Base-by-base conservation (phyloP, 2,113 vertebrate genomes). In the Stigmatopora nigra region DNA sequence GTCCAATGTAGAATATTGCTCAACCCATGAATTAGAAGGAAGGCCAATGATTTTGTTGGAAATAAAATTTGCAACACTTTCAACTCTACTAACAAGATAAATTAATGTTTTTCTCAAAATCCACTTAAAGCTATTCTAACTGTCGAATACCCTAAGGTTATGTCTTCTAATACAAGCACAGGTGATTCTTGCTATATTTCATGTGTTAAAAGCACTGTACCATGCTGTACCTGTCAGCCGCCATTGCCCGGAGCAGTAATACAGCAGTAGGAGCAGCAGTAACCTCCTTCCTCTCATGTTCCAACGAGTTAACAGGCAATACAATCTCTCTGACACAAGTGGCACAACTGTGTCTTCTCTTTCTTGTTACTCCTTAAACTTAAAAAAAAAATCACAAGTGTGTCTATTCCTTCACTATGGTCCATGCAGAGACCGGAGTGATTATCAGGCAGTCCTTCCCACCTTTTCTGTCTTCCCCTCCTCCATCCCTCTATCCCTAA, bases 391-490 rank as follows among this genome's bases (percentile, higher is more conserved):
- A 56, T 25, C 60, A 81, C 22, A 67, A 55, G 59, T 64, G 16
- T 45, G 61, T 63, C 45, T 57, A 64, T 72, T 80, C 72, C 75
- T 76, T 64, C 56, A 65, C 86, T 64, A 73, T 67, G 84, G 87
- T 86, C 88, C 88, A 78, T 86, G 55, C 90, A 73, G 80, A 78
- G 88, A 71, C 86, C 78, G 61, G 62, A 88, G 83, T 88, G 91
- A 92, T 90, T 90, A 89, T 76, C 81, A 48, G 81, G 71, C 69
- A 79, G 86, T 75, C 63, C 69, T 73, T 85, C 86, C 84, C 85
- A 80, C 73, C 84, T 85, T 78, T 63, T 74, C 78, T 61, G 44
- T 38, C 48, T 48, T 64, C 73, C 73, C 73, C 38, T 41, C 71
- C 73, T 7, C 53, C 22, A 16, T 22, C 73, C 69, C 69, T 73